Percentiles rank a stretch among this genome's conserved stretches.
phyloP scores from a whole-genome alignment of 2,113 vertebrate species.

The Antigone vipio region DNA sequence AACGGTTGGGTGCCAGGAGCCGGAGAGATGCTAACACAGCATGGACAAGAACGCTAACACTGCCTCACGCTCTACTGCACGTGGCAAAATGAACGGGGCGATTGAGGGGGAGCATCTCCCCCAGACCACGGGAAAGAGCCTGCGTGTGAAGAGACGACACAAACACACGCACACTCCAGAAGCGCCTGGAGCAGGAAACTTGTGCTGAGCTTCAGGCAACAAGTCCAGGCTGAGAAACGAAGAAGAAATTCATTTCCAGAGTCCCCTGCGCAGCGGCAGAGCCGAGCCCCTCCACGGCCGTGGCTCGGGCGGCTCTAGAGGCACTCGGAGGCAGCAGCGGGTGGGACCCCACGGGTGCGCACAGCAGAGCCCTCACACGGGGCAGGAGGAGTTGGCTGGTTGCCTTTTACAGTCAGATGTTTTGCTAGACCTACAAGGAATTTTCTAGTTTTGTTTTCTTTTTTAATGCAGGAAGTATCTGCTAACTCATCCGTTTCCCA shows the following conservation, averaged over 20 bases:
- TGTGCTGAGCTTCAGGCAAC: background rate
- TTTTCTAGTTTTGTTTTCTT: background rate
- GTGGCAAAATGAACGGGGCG: rapidly evolving
- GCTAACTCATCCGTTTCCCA: background rate
- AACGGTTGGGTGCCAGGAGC: background rate
- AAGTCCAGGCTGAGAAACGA: background rate
- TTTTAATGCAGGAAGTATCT: background rate
- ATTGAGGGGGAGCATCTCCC: background rate
- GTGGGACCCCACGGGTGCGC: background rate
- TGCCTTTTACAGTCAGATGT: background rate
- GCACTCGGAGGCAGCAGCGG: background rate
- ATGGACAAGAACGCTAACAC: rapidly evolving
- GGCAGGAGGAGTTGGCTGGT: background rate
- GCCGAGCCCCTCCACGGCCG: rapidly evolving
- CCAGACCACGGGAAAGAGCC: background rate
- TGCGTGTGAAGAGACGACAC: rapidly evolving
- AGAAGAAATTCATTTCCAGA: background rate
- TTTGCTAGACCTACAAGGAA: background rate
- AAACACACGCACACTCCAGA: background rate
- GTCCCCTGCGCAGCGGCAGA: background rate
- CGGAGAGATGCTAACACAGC: background rate
- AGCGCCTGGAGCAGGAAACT: background rate
- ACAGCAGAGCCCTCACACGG: rapidly evolving
- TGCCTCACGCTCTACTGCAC: background rate
- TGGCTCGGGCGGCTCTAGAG: background rate